Base-by-base conservation (phyloP, 2,797 vertebrate species). In the Chloroceryle amazona region DNA sequence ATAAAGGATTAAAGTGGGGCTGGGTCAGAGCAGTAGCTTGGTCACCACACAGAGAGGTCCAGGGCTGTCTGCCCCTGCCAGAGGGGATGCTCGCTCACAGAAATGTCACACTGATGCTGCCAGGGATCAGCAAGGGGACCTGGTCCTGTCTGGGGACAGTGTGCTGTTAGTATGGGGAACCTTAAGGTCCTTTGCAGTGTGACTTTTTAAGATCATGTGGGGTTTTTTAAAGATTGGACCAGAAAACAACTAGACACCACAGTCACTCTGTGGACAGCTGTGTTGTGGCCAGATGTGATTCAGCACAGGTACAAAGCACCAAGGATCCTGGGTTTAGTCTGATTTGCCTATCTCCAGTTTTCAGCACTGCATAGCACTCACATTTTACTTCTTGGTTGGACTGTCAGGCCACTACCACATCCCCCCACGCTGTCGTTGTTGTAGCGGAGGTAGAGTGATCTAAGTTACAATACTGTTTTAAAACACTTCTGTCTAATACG, bases 391-490 rank as follows among this genome's bases (percentile, higher is more conserved):
- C 66, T 15, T 55, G 49, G 29, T 20, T 67, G 57, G 61, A 74
- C 17, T 1, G 1, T 9, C 25, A n/a, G 60, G 28, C 37, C 19
- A 19, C 39, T 35, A 28, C 37, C 2, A 0, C 18, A 33, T 37
- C 23, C n/a, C 47, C 17, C 31, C n/a, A 4, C 0, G 2, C 4
- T 63, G 60, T 10, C 68, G 42, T 63, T 41, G 33, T 0, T 37
- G 25, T 41, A 66, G 51, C 1, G 2, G 35, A 71, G 61, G n/a
- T 73, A 49, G 35, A 62, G 26, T 21, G 33, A 70, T 66, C 55
- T 49, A 54, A 93, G 62, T 10, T 13, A 39, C 41, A 55, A 20
- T 4, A 23, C 9, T 4, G 1, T 33, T 91, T 87, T 60, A 44
- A 66, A 94, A 70, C 41, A 47, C 41, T 82, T 37, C 31, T 33